Base-by-base conservation (phyloP, 2,888 invertebrate species). In the Xanthorhoe spadicearia region DNA sequence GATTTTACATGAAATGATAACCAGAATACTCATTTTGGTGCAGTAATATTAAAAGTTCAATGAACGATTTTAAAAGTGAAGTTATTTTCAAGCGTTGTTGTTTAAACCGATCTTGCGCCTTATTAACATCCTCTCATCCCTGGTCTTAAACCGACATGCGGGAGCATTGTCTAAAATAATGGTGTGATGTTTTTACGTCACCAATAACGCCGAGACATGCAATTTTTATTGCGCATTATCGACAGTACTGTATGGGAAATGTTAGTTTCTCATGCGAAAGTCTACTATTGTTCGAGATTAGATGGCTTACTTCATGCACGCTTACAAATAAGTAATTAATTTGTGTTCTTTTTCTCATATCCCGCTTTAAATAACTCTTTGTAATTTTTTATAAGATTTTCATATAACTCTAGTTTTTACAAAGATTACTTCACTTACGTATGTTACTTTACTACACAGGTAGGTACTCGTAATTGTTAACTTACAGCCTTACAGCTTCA, bases 241-340 rank as follows among this genome's bases (percentile, higher is more conserved):
- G 74, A 77, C 83, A 83, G 82, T 85, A 85, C 82, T 81, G 86
- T 84, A 86, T 91, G 90, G 85, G 90, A 92, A 91, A 83, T 80
- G 78, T 70, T 78, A 76, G 85, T 83, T 91, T 92, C 91, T 83
- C 92, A 89, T 92, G 90, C 88, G 91, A 90, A 91, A 90, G 89
- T 88, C 81, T 75, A 68, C 79, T 64, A 84, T 85, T 85, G 84
- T 85, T 70, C 71, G 61, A 32, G 71, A 76, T 78, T 79, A 79
- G 72, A 69, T 71, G 43, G 56, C 43, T 63, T 70, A 67, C 65
- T 74, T 65, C 72, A 64, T 69, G 71, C 58, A 68, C 71, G 65
- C 74, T 77, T 75, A 76, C 76, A 75, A 76, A 77, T 74, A 75
- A 74, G 70, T 72, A 61, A 66, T 68, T 64, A 62, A 68, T 73